These are phyloP conservation scores for Stegana nigrithorax DNA, from an alignment of 2,888 invertebrate genomes.

Conservation along the genomic window DNA sequence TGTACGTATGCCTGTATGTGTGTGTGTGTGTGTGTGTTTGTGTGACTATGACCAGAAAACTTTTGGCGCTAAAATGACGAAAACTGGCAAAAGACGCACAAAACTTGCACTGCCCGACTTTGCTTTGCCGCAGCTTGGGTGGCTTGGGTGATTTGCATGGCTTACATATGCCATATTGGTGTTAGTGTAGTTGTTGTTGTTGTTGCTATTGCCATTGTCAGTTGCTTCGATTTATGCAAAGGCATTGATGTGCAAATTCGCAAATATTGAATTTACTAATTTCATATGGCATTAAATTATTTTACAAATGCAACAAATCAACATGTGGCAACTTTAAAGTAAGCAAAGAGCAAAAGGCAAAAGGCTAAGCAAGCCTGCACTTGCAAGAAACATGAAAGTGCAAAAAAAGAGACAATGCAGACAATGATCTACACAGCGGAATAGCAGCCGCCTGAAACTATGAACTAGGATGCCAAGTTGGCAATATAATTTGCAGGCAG, in stretches of 20 bases:
- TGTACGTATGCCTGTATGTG: neutral
- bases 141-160: conserved; percentile 16
- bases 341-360: too few species aligned
- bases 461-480: too few species aligned
- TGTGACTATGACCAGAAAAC: conserved; percentile 33
- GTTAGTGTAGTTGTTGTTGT: conserved; percentile 26
- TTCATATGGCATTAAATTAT: conserved; percentile 46
- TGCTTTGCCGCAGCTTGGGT: conserved; percentile 8
- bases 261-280: conserved; percentile 62
- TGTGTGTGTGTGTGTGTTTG: conserved; percentile 17
- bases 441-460: too few species aligned
- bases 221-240: neutral
- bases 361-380: too few species aligned
- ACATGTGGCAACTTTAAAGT: too few species aligned
- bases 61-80: conserved; percentile 40
- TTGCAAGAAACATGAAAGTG: too few species aligned
- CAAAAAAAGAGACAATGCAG: too few species aligned
- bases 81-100: conserved; percentile 51
- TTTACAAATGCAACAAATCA: too few species aligned
- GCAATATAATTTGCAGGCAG: too few species aligned
- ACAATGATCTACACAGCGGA: too few species aligned
- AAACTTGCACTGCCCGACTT: conserved; percentile 18
- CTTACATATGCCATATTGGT: conserved; percentile 27
- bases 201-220: neutral
- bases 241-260: conserved; percentile 24